These are phyloP conservation scores for Eledona agricola DNA, from an alignment of 2,888 invertebrate species.

Conservation along the genomic window DNA sequence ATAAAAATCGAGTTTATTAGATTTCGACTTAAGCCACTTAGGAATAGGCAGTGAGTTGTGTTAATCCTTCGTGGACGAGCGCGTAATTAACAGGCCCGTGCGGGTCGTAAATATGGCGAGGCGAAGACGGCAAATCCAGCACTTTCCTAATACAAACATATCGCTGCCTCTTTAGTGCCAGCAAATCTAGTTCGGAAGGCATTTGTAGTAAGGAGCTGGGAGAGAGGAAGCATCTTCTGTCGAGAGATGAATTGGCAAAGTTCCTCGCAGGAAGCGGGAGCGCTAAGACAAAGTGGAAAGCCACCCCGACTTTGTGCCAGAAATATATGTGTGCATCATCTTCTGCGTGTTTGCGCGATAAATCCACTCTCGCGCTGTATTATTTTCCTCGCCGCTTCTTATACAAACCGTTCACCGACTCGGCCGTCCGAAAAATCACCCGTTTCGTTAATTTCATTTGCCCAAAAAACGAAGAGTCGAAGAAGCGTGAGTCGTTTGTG, in stretches of 20 bases:
- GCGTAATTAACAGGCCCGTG: constrained; percentile 9
- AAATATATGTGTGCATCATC: constrained; percentile 36
- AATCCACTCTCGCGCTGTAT: constrained; percentile 21
- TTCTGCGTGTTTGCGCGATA: constrained; percentile 30
- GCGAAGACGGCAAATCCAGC: constrained; percentile 50
- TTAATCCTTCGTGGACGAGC: too few relatives aligned
- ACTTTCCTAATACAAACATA: constrained; percentile 60
- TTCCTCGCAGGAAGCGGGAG: constrained; percentile 59
- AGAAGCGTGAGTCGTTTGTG: constrained; percentile 49
- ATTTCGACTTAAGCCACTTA: constrained; percentile 28
- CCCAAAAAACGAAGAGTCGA: constrained; percentile 17
- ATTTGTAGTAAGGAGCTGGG: constrained; percentile 60
- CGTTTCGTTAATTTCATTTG: constrained; percentile 14
- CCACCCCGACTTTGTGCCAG: constrained; percentile 34
- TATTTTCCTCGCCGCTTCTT: constrained; percentile 27
- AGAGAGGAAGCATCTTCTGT: constrained; percentile 61
- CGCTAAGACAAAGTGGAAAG: constrained; percentile 60
- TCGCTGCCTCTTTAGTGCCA: constrained; percentile 57
- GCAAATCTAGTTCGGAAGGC: constrained; percentile 62
- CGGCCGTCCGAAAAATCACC: too few relatives aligned
- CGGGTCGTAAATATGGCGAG: constrained; percentile 26
- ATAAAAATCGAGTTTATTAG: constrained; percentile 42
- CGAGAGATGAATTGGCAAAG: constrained; percentile 60
- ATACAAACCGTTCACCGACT: too few relatives aligned
- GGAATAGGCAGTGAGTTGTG: too few relatives aligned